These are phyloP conservation scores for Eurypyga helias DNA, from an alignment of 2,113 vertebrate genomes.

Conservation along the genomic window DNA sequence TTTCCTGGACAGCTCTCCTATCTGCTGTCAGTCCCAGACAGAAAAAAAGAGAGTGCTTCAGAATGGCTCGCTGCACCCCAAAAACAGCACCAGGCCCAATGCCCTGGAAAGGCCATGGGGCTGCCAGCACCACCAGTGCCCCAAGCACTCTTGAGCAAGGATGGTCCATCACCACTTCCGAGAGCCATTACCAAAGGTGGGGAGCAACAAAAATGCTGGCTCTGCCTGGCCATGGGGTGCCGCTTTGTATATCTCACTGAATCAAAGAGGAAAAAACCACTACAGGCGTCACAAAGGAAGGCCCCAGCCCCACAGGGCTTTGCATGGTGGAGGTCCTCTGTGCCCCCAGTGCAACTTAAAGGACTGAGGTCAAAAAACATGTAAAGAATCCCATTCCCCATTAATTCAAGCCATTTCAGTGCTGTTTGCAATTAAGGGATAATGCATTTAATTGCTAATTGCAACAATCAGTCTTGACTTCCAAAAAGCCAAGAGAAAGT, in stretches of 20 bases:
- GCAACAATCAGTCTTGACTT: background rate
- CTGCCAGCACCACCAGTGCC: background rate
- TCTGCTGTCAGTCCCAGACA: background rate
- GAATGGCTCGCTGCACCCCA: fast-evolving
- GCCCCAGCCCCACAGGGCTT: background rate
- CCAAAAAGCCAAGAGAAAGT: background rate
- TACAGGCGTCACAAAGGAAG: background rate
- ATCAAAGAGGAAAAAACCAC: fast-evolving
- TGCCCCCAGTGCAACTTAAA: background rate
- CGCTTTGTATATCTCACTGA: fast-evolving
- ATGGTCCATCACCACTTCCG: background rate
- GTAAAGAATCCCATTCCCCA: background rate
- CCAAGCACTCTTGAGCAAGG: fast-evolving
- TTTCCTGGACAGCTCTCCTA: background rate
- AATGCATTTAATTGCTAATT: conserved; percentile 2
- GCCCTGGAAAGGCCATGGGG: background rate
- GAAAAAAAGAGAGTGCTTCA: background rate
- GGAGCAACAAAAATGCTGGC: background rate
- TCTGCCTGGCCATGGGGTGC: background rate
- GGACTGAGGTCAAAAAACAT: background rate
- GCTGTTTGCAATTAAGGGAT: background rate
- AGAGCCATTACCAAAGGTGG: background rate
- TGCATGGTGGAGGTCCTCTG: fast-evolving
- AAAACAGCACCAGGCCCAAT: background rate
- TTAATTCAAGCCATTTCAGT: background rate